Evolutionary conservation across 1,140 invertebrate genomes (phyloP), one percentile per base, ranked within the genome.

Genomic region (Drosophila parvula): DNA sequence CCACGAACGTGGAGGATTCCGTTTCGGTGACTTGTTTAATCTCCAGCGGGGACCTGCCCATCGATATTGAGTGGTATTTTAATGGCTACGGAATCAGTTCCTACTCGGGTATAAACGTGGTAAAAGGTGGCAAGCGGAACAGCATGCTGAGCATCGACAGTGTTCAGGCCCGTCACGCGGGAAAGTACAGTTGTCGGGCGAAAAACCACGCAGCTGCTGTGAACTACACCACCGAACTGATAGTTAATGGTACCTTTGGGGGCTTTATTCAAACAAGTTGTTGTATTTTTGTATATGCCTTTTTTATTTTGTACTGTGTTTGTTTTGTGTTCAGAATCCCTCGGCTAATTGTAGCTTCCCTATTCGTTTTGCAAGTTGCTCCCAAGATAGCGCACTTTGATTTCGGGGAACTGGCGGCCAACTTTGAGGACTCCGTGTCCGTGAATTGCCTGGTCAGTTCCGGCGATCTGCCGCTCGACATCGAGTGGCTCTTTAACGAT

Each of bases 11-110:
- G 88, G 96, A 96, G 59, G 95, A 97, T 84, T 95, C 96, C 30
- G 94, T 96, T 40, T 95, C 96, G 14, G 93, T 97, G 22, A 95
- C 94, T 44, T 98, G 97, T 93, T 94, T 95, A 51, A 94, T 97
- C 48, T 94, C 95, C 55, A 95, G 95, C 79, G 96, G 96, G 28
- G 96, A 96, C 90, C 80, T 94, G 59, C 96, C 96, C 27, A 93
- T 96, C 44, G 94, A 94, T 67, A 95, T 96, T 50, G 94, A 93
- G 45, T 97, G 96, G 96, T 93, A 94, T 78, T 94, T 96, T 71
- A 96, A 97, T 74, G 94, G 95, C n/a, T 84, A 93, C 60, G 90
- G 79, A 41, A 83, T 93, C 14, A 86, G 89, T 32, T 80, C 79
- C 10, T 88, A 90, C 45, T 78, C 80, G 16, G 91, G 92, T 0